Base-by-base conservation (phyloP, 2,888 invertebrate species). In the Stenurella melanura region DNA sequence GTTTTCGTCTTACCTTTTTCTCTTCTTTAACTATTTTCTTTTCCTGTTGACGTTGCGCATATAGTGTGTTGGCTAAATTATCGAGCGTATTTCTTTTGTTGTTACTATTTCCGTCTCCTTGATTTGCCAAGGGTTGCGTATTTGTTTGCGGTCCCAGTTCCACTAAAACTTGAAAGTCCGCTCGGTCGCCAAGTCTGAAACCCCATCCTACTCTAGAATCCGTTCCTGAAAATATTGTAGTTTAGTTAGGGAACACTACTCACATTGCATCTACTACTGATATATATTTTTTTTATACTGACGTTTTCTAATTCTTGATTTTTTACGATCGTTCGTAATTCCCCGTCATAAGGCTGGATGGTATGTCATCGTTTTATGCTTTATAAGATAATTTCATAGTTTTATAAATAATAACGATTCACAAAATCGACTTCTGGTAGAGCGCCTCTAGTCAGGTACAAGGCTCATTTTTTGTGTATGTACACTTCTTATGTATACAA, bases 201-300 rank as follows among this genome's bases (percentile, higher is more conserved):
- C 96, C 96, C 83, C 96, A 93, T 0, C 96, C 96, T 12, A 96
- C 86, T 21, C 95, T 91, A 0, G 95, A 95, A 86, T 96, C 96
- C 5, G 95, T 95, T 54, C 96, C 96, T 96, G 89, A 90, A 89
- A 72, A 26, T 50, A 50, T n/a, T n/a, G 9, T 38, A 38, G 9
- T 7, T 38, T 6, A 26, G 26, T 26, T 26, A 6, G n/a, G 21
- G 21, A 26, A 26, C 2, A 38, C 7, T 38, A 38, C 7, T 11
- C 7, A 1, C 10, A 38, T 38, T 11, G 11, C 38, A 38, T 5
- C 21, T 26, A 26, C 21, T 26, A 57, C 15, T 4, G 9, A 57
- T 6, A 57, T 11, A 57, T 0, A 2, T 18, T 57, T 18, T 6
- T 18, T 57, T 18, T 6, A 19, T n/a, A 3, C n/a, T 10, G 57